Base-by-base conservation (phyloP, 2,113 vertebrate species). In the Baryphthengus martii region DNA sequence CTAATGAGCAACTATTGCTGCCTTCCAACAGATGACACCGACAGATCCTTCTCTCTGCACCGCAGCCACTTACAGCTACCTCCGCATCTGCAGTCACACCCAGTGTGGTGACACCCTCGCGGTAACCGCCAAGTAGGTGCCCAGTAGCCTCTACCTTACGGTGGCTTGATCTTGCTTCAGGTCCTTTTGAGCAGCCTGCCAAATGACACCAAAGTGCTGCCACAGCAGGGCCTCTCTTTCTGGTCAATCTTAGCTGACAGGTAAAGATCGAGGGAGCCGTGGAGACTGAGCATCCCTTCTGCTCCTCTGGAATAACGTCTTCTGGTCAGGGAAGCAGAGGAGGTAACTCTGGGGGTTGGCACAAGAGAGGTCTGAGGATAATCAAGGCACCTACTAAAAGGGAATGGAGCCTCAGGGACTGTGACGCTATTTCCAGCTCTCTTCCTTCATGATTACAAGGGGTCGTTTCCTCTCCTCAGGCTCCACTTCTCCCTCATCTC, bases 231-330 rank as follows among this genome's bases (percentile, higher is more conserved):
- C 35, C 39, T 19, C 84, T 59, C 33, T 11, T 33, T 23, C 29
- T 26, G 50, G 50, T 59, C 56, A 29, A 2, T 21, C 44, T 53
- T 12, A 75, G 50, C 55, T n/a, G 49, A 25, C 9, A 47, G 29
- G 50, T 33, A 33, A 71, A 67, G 47, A 53, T 0, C 47, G 40
- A 50, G 47, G 2, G 24, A 61, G 61, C 39, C 1, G 0, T 5
- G 33, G 33, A 61, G 24, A n/a, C 21, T 2, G 13, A 70, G 39
- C 50, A 65, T 28, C 50, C 52, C 65, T n/a, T 40, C 77, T 74
- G 47, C 77, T 52, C 44, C 49, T 61, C 39, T 11, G 29, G 49
- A 62, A 37, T 33, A 17, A 39, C 2, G 6, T 23, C 72, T 24
- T 33, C 63, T 59, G 74, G 11, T 21, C 35, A 8, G 52, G 26